Base-by-base conservation (phyloP, 2,113 vertebrate species). In the Pelmatolapia mariae region DNA sequence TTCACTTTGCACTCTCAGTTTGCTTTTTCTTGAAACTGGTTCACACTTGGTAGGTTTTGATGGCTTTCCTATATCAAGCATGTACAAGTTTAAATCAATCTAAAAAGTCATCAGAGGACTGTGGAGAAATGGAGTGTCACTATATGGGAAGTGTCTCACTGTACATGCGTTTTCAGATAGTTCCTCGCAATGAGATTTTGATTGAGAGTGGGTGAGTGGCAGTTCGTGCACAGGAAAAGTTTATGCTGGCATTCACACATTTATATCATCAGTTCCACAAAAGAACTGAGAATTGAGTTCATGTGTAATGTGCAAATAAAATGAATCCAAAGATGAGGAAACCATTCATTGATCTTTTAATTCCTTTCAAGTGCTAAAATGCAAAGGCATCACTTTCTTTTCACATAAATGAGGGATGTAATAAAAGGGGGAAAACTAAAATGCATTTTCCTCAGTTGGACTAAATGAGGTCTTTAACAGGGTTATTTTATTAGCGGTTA, bases 61-160 rank as follows among this genome's bases (percentile, higher is more conserved):
- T 91, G 78, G 82, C 73, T 92, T 91, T 79, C 40, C 22, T 73
- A 29, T 43, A 85, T 73, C 56, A 47, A 80, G 61, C 50, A 84
- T 89, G 86, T 87, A 81, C 16, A 47, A 86, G 80, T 87, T 93
- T 53, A 83, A 76, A 92, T 89, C 85, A 84, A 93, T 94, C 85
- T 59, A 8, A 12, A 89, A 87, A 83, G 50, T 85, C 26, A 90
- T 90, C 68, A 90, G 24, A 71, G 80, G 80, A 81, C 68, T 90
- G 18, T 59, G 78, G 71, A 76, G 68, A 88, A 86, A 88, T 56
- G 10, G 84, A 79, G 53, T 87, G 13, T 88, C 68, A 80, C 89
- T 88, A 68, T 83, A 68, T 73, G 31, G 40, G 45, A 88, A 86
- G 81, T 59, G 76, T 79, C 61, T 61, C 7, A 29, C 10, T 76